These are phyloP conservation scores for Bombus confusus DNA, from an alignment of 1,140 invertebrate species.

Conservation along the genomic window DNA sequence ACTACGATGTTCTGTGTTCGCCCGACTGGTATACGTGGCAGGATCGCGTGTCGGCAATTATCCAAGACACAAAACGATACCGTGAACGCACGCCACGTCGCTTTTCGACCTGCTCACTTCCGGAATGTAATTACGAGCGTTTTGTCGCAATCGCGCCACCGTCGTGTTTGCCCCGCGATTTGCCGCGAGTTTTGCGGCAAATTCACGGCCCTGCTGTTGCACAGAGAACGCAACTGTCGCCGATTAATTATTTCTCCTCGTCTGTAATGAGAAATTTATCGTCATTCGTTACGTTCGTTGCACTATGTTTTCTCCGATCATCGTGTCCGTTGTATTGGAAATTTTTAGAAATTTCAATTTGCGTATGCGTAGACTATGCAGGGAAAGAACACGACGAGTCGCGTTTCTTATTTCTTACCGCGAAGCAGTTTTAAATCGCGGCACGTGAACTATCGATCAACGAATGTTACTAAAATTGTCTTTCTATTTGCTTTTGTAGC, in stretches of 20 bases:
- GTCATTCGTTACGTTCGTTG: background rate
- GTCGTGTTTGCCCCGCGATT: conserved; percentile 27
- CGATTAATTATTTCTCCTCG: conserved; percentile 14
- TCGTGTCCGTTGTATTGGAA: no score
- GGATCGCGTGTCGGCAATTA: conserved; percentile 61
- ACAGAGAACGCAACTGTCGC: conserved; percentile 4
- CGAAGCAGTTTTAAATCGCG: no score
- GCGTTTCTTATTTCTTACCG: no score
- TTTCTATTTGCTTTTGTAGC: no score
- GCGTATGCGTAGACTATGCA: background rate
- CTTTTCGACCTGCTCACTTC: conserved; percentile 59
- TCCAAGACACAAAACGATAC: conserved; percentile 52
- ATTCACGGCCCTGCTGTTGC: background rate
- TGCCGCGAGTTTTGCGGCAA: conserved; percentile 37
- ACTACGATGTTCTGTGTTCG: background rate
- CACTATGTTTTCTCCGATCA: no score
- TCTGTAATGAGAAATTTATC: conserved; percentile 40
- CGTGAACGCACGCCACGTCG: conserved; percentile 42
- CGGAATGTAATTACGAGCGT: conserved; percentile 64
- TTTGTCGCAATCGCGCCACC: conserved; percentile 47
- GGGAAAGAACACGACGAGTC: no score
- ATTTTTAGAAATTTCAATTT: background rate
- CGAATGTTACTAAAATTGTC: no score
- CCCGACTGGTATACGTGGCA: background rate
- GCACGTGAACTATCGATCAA: no score